Percentiles rank a stretch among this genome's conserved stretches.
phyloP scores from a whole-genome alignment of 2,113 vertebrate genomes.

The Xenotilapia longispinis region DNA sequence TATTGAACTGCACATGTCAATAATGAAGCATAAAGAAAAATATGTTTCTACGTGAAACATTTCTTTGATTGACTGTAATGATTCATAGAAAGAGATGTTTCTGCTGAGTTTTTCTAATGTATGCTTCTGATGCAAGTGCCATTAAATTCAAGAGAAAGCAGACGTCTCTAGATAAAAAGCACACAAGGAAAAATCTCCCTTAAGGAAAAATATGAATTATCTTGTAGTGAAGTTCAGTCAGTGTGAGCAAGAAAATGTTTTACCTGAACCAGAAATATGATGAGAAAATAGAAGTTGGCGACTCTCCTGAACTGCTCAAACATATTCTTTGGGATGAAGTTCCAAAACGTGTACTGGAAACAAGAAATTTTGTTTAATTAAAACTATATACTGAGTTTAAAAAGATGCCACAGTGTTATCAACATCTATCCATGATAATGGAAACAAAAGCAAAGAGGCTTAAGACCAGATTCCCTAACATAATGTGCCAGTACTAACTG shows the following conservation, averaged over 20 bases:
- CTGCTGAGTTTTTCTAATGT: neutral
- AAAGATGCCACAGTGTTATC: neutral
- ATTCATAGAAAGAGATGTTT: neutral
- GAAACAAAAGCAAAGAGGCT: neutral
- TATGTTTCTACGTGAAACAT: neutral
- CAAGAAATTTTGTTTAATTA: neutral
- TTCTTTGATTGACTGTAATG: rapidly evolving
- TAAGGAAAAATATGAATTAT: neutral
- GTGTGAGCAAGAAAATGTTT: slow-evolving; percentile 5
- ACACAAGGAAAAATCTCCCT: neutral
- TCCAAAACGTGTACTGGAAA: slow-evolving; percentile 94
- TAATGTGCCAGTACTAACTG: neutral
- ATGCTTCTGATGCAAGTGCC: neutral
- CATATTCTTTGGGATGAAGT: slow-evolving; percentile 97
- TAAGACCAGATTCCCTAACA: neutral
- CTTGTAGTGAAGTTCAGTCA: neutral
- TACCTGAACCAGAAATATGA: slow-evolving; percentile 99
- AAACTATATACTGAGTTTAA: neutral
- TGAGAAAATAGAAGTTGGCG: slow-evolving; percentile 98
- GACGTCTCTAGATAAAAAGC: neutral
- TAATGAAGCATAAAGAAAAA: neutral
- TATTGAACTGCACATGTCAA: neutral
- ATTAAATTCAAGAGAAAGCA: neutral
- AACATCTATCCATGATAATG: neutral
- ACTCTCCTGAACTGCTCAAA: slow-evolving; percentile 98